Conservation (phyloP, 2,797 vertebrate genomes). For the Darevskia mixta region DNA sequence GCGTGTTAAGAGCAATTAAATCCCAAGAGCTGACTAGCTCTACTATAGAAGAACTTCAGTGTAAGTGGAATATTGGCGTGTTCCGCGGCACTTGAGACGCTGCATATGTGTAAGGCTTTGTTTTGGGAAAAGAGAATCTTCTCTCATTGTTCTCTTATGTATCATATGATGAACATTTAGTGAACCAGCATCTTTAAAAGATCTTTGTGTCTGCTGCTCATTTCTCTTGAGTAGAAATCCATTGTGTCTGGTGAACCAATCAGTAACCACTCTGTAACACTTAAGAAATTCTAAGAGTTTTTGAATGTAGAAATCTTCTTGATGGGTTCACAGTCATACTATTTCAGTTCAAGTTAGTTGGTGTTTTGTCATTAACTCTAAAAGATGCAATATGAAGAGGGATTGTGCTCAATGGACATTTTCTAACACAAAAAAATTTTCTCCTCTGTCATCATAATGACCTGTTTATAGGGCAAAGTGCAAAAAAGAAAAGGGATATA, state of each 20-base stretch:
- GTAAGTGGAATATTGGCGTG: neutral
- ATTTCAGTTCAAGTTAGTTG: neutral
- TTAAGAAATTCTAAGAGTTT: neutral
- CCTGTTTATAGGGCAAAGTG: neutral
- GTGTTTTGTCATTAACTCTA: neutral
- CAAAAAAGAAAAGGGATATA: neutral
- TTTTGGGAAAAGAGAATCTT: slow-evolving; percentile 16
- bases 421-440: neutral
- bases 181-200: slow-evolving; percentile 42
- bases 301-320: neutral
- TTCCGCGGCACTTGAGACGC: slow-evolving; percentile 22
- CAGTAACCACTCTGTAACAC: neutral
- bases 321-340: neutral
- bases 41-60: neutral
- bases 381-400: neutral
- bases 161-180: slow-evolving; percentile 22
- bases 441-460: neutral
- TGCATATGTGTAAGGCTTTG: slow-evolving; percentile 32
- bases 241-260: slow-evolving; percentile 17
- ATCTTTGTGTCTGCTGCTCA: neutral
- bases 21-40: neutral
- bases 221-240: slow-evolving; percentile 22
- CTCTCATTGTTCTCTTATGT: slow-evolving; percentile 17
- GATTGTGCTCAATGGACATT: neutral
- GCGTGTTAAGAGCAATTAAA: neutral